These are phyloP conservation scores for Noctilio leporinus DNA, from an alignment of 2,113 vertebrate genomes.

Conservation along the genomic window DNA sequence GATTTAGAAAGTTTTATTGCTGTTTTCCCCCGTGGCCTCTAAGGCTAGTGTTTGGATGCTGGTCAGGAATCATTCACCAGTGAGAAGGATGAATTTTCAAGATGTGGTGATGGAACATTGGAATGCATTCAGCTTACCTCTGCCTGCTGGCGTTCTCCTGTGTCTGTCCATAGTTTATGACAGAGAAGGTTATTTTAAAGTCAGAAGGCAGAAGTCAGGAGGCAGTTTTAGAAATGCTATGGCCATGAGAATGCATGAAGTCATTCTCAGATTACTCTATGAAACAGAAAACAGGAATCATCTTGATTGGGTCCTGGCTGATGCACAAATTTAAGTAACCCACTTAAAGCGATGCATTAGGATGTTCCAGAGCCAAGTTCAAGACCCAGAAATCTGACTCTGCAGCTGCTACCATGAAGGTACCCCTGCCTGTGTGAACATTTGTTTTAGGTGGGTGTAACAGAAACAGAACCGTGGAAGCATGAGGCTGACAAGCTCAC, in stretches of 20 bases:
- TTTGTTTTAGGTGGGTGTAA: background rate
- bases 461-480: background rate
- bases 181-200: slow-evolving; percentile 43
- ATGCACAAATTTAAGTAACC: background rate
- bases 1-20: background rate
- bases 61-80: slow-evolving; percentile 23
- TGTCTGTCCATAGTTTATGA: slow-evolving; percentile 31
- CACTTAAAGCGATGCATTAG: background rate
- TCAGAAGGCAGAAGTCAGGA: background rate
- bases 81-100: slow-evolving; percentile 30
- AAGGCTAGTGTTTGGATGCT: background rate
- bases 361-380: background rate
- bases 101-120: slow-evolving; percentile 40
- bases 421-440: background rate
- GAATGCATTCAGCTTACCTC: slow-evolving; percentile 22
- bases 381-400: background rate
- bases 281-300: background rate
- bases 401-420: background rate
- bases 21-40: background rate
- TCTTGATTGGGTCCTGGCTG: background rate
- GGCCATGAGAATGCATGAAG: background rate
- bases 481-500: background rate
- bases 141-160: slow-evolving; percentile 30
- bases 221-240: background rate
- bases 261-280: background rate